Percentiles rank a stretch among this genome's conserved stretches.
Evolutionary conservation across 1,140 invertebrate species (phyloP).

Genomic region (Trinorchestia longiramus): DNA sequence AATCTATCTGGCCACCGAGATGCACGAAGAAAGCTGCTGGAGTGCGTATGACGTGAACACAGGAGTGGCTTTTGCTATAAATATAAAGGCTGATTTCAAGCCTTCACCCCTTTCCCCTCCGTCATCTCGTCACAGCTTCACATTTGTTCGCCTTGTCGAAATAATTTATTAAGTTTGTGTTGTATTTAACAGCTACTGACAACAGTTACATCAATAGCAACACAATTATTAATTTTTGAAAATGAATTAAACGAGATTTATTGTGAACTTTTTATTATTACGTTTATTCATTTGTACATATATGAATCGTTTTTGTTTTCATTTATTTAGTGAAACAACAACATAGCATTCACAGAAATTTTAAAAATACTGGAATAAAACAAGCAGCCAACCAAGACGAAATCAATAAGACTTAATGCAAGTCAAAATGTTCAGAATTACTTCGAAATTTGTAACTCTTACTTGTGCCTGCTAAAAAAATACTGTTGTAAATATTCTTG

Average conservation of each 20-base stretch:
- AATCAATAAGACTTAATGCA: background rate
- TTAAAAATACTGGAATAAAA: background rate
- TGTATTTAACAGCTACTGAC: background rate
- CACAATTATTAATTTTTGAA: background rate
- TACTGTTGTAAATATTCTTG: background rate
- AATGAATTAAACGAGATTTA: background rate
- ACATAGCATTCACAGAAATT: no score
- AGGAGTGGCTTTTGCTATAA: background rate
- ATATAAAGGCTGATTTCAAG: background rate
- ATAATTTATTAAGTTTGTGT: background rate
- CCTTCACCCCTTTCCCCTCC: background rate
- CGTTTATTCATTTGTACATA: background rate
- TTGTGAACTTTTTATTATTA: background rate
- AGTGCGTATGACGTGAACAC: background rate
- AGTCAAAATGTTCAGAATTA: background rate
- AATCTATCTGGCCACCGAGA: background rate
- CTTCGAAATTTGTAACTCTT: background rate
- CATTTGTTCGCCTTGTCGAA: background rate
- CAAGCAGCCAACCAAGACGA: no score
- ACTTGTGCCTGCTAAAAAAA: background rate
- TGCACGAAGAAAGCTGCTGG: background rate
- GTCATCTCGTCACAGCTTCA: background rate
- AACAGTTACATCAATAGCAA: background rate
- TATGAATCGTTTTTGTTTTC: background rate
- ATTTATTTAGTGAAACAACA: background rate